Base-by-base conservation (phyloP, 2,113 vertebrate genomes). In the Centropristis striata region DNA sequence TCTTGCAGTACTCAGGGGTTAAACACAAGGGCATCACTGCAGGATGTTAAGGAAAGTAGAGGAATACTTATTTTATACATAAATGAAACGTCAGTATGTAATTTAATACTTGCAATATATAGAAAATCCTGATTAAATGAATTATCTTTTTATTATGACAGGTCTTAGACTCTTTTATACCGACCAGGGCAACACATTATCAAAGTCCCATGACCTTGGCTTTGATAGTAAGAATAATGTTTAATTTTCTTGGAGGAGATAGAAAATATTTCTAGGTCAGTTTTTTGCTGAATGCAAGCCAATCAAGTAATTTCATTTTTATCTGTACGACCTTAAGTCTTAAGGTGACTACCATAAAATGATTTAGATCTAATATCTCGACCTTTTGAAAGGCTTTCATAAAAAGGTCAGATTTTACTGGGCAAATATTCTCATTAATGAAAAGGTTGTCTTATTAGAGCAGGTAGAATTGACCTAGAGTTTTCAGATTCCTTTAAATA, bases 401-500 rank as follows among this genome's bases (percentile, higher is more conserved):
- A 83, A 70, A 88, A 90, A 90, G 81, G 84, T 85, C 77, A 78
- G 15, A 70, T 67, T 87, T 83, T 51, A 78, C 66, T 47, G 57
- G 21, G 69, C 21, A 86, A 85, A 82, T 78, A 76, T 60, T 78
- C 83, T 49, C 54, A 74, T 80, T 90, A 83, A 83, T 78, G 54
- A 75, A 88, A 84, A 80, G 20, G 32, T 6, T 23, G 68, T 79
- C 42, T 59, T 68, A 57, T 74, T 32, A 36, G 10, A 70, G 18
- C 1, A 0, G 60, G 41, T 21, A 11, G 55, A 59, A 64, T 9
- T 28, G 47, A 61, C 37, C 51, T 54, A 16, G 85, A 81, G 37
- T 15, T 53, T n/a, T 37, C 53, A 46, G n/a, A 50, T 66, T 70
- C 63, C 8, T 76, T 21, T 1, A 69, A 67, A 41, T 57, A 6